These are phyloP conservation scores for Cepaea nemoralis DNA, from an alignment of 1,140 invertebrate genomes.

Conservation along the genomic window DNA sequence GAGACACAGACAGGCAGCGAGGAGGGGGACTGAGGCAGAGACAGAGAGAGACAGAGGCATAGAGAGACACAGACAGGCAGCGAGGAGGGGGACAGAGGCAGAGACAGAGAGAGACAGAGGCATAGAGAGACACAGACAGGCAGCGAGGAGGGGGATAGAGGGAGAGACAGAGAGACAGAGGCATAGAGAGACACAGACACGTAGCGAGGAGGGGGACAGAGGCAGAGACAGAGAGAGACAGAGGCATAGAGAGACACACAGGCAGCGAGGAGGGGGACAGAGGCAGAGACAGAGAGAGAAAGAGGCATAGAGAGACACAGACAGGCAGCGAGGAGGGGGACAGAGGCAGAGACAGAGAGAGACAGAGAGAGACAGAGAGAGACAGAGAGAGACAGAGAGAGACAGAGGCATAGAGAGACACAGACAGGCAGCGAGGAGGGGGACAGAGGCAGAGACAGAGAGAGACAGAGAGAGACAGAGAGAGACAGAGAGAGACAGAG, in stretches of 20 bases:
- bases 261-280: too few relatives aligned
- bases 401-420: too few relatives aligned
- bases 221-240: too few relatives aligned
- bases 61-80: background rate
- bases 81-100: background rate
- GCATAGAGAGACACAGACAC: too few relatives aligned
- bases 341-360: background rate
- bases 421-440: too few relatives aligned
- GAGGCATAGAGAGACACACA: too few relatives aligned
- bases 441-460: too few relatives aligned
- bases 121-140: background rate
- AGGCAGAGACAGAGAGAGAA: too few relatives aligned
- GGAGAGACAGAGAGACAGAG: too few relatives aligned
- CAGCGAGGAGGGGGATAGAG: background rate
- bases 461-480: background rate
- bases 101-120: background rate
- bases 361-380: slow-evolving; percentile 1
- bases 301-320: background rate
- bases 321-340: background rate
- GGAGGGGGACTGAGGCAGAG: background rate
- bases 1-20: background rate
- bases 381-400: slow-evolving; percentile 15
- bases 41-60: background rate
- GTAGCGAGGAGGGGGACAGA: too few relatives aligned
- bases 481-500: too few relatives aligned